Conservation (phyloP, 2,888 invertebrate genomes). For the Belgica antarctica region DNA sequence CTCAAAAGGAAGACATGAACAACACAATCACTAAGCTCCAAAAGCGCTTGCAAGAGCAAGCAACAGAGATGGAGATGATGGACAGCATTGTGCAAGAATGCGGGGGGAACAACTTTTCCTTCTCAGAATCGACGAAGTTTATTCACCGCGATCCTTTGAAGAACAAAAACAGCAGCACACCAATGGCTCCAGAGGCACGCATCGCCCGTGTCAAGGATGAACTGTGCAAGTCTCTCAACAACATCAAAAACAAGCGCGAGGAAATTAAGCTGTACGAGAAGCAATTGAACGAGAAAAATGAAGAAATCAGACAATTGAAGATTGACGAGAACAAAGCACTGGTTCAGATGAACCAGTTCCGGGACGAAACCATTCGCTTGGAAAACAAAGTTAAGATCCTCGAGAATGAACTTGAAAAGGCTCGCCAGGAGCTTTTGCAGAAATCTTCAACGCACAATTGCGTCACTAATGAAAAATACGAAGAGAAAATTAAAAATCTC, state of each 20-base stretch:
- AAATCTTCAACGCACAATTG: constrained; percentile 51
- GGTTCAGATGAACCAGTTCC: constrained; percentile 49
- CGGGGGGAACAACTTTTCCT: constrained; percentile 50
- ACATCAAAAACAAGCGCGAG: constrained; percentile 56
- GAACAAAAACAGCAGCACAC: constrained; percentile 51
- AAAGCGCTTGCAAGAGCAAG: constrained; percentile 49
- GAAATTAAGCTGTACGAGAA: constrained; percentile 57
- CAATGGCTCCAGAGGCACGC: constrained; percentile 52
- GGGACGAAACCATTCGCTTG: constrained; percentile 48
- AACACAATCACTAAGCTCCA: constrained; percentile 50
- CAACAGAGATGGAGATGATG: constrained; percentile 52
- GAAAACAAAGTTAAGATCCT: constrained; percentile 48
- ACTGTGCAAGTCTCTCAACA: constrained; percentile 55
- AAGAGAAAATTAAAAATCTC: constrained; percentile 54
- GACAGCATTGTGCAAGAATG: constrained; percentile 52
- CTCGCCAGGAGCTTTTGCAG: constrained; percentile 52
- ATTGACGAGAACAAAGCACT: constrained; percentile 52
- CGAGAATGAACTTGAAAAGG: constrained; percentile 53
- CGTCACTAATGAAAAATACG: constrained; percentile 51
- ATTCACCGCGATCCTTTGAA: constrained; percentile 49
- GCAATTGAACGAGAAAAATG: constrained; percentile 49
- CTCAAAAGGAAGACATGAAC: constrained; percentile 50
- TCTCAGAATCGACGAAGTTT: constrained; percentile 50
- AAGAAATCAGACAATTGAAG: constrained; percentile 49
- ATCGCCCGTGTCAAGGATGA: constrained; percentile 56